phyloP scores from a whole-genome alignment of 2,797 vertebrate species.

The Cossypha polioptera region DNA sequence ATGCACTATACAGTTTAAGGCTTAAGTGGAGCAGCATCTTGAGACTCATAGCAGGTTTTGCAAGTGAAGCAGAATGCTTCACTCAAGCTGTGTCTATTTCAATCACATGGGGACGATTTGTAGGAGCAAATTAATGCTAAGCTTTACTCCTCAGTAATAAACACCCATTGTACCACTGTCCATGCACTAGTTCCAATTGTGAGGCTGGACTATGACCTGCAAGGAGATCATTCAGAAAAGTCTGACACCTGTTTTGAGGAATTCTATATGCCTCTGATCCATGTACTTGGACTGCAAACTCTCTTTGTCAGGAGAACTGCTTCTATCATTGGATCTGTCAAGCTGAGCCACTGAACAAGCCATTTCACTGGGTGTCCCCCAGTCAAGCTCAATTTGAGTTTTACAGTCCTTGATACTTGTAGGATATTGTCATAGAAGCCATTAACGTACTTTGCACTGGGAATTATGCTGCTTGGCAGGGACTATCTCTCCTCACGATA shows the following conservation, averaged over 20 bases:
- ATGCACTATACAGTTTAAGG: neutral
- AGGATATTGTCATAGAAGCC: constrained; percentile 30
- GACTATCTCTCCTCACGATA: constrained; percentile 31
- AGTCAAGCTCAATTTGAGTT: constrained; percentile 54
- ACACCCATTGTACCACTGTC: neutral
- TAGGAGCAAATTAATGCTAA: neutral
- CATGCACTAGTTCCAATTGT: neutral
- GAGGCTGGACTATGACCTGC: neutral
- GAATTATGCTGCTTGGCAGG: constrained; percentile 42
- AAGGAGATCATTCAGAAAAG: neutral
- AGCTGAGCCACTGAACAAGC: neutral
- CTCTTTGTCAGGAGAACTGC: neutral
- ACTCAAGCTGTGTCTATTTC: neutral
- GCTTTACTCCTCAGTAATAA: neutral
- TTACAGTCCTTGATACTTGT: constrained; percentile 53
- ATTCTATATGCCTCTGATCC: neutral
- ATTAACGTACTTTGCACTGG: constrained; percentile 45
- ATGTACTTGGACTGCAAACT: neutral
- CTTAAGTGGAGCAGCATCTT: neutral
- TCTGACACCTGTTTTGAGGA: neutral
- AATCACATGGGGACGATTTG: neutral
- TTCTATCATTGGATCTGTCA: constrained; percentile 27
- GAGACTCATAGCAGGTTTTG: neutral
- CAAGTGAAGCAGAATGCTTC: neutral
- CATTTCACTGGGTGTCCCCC: neutral